Percentiles rank a stretch among this genome's conserved stretches.
Evolutionary conservation across 2,113 vertebrate genomes (phyloP).

Genomic region (Microcebus jonahi): DNA sequence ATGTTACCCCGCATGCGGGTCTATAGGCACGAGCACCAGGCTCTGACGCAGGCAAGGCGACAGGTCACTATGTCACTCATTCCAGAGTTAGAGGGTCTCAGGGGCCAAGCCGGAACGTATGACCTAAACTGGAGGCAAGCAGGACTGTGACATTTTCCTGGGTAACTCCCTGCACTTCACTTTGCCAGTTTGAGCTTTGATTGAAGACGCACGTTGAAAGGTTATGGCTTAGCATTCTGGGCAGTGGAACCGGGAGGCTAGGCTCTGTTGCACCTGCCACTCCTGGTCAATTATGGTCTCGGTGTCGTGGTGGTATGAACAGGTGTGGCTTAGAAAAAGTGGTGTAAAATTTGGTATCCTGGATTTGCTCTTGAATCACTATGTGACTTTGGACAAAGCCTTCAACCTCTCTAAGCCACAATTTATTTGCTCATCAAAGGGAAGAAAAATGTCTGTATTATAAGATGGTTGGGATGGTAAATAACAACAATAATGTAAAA

Average conservation of each 20-base stretch:
- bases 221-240: not conserved
- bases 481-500: not conserved
- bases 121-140: not conserved
- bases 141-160: not conserved
- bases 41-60: rapidly evolving
- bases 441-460: not conserved
- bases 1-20: not conserved
- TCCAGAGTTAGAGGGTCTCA: not conserved
- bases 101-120: not conserved
- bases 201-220: not conserved
- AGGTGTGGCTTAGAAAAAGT: not conserved
- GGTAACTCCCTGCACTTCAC: not conserved
- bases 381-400: not conserved
- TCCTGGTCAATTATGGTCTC: not conserved
- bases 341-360: not conserved
- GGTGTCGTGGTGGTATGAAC: not conserved
- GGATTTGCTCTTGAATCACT: not conserved
- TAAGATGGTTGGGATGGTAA: not conserved
- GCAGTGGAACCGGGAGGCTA: not conserved
- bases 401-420: not conserved
- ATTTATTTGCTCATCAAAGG: not conserved
- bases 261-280: too few relatives aligned
- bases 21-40: not conserved
- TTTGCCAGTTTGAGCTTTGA: not conserved
- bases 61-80: not conserved